Base-by-base conservation (phyloP, 1,140 invertebrate species). In the Macrobrachium nipponense region DNA sequence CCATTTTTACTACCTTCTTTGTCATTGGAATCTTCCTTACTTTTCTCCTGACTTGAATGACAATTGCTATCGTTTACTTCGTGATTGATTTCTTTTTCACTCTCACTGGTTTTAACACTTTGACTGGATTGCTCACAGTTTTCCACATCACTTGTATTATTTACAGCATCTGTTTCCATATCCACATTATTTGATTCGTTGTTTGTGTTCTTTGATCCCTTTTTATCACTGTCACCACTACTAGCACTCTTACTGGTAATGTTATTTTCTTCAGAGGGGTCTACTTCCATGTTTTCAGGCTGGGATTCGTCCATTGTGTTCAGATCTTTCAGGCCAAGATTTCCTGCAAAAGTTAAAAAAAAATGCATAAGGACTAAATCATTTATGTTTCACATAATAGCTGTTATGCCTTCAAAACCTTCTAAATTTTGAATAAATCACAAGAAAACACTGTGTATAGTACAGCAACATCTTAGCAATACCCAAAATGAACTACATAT, bases 1-100 rank as follows among this genome's bases (percentile, higher is more conserved):
- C 17, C 58, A n/a, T 78, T 59, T 78, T 20, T 59, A 14, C 14
- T 44, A 23, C 6, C 70, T 73, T 73, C 70, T 73, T n/a, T 73
- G 44, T 73, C 70, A 36, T 23, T 20, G 5, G 18, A 18, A 73
- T 15, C 70, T 73, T 20, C 76, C 18, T 78, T n/a, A 20, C 23
- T 78, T 18, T 61, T 78, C 27, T 60, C 18, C 23, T 18, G 12
- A 59, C 20, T 59, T 78, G 17, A n/a, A 59, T 61, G 58, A 14
- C 59, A 12, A 23, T 78, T 18, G 23, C 20, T 20, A 3, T 44
- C 58, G 14, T 60, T 23, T 2, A 23, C n/a, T 58, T 58, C 76
- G 5, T 15, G n/a, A 23, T 15, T 20, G 2, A 59, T 20, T 20
- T 60, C 58, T 61, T 61, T 60, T 18, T 58, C 18, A 10, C 51